Percentiles rank a stretch among this genome's conserved stretches.
phyloP scores from a whole-genome alignment of 2,113 vertebrate species.

The Ovibos moschatus region DNA sequence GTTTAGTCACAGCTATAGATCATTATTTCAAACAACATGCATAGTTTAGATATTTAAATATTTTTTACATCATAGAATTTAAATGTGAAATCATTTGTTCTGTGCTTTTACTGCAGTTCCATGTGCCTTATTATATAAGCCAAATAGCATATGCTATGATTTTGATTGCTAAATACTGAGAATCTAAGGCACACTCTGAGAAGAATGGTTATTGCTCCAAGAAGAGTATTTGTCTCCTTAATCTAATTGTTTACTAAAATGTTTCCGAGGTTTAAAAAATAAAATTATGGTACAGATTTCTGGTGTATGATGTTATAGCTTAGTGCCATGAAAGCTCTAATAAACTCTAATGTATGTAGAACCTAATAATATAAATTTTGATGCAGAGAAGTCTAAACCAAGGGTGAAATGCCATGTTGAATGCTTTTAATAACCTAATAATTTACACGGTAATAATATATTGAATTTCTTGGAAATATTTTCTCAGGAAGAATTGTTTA shows the following conservation, averaged over 20 bases:
- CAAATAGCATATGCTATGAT: conserved; percentile 40
- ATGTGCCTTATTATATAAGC: conserved; percentile 41
- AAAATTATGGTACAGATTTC: neutral
- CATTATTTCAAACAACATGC: conserved; percentile 51
- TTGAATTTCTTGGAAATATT: neutral
- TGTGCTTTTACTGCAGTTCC: conserved; percentile 41
- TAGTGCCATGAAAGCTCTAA: neutral
- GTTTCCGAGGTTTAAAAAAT: neutral
- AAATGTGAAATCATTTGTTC: conserved; percentile 30
- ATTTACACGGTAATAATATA: neutral
- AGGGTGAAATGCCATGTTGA: neutral
- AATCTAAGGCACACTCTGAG: conserved; percentile 7
- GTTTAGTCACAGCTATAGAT: conserved; percentile 41
- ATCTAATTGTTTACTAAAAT: conserved; percentile 39
- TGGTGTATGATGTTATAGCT: neutral
- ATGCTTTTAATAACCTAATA: neutral
- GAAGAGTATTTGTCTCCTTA: conserved; percentile 24
- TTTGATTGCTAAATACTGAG: conserved; percentile 36
- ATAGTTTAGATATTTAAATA: conserved; percentile 56
- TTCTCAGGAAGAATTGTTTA: conserved; percentile 12
- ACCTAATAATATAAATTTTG: neutral
- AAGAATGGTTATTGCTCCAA: conserved; percentile 42
- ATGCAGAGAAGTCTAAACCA: neutral
- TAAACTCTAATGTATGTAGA: neutral
- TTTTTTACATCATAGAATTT: conserved; percentile 26